Evolutionary conservation across 2,888 invertebrate species (phyloP).

Genomic region (Macrosoma leucophasiata): DNA sequence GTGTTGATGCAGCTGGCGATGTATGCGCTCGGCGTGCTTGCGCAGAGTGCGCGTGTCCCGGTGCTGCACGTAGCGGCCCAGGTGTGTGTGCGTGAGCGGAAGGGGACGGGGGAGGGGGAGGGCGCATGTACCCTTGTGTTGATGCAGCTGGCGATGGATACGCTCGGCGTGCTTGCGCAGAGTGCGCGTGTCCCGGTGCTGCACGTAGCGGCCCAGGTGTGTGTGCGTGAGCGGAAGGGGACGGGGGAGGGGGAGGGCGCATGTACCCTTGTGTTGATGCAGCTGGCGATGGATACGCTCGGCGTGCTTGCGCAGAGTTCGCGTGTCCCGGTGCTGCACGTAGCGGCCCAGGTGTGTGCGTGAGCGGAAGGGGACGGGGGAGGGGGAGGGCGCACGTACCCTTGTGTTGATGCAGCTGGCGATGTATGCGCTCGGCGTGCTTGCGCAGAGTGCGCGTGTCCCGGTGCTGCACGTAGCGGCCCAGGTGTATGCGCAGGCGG

Average conservation of each 20-base stretch:
- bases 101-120: no score
- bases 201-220: conserved; percentile 85
- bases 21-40: conserved; percentile 81
- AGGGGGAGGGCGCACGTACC: conserved; percentile 31
- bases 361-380: background rate
- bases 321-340: conserved; percentile 85
- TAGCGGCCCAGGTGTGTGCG: conserved; percentile 83
- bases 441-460: conserved; percentile 84
- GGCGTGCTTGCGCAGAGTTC: conserved; percentile 82
- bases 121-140: conserved; percentile 47
- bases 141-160: conserved; percentile 77
- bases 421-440: conserved; percentile 81
- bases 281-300: conserved; percentile 80
- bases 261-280: conserved; percentile 60
- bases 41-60: conserved; percentile 85
- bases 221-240: no score
- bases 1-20: conserved; percentile 73
- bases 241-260: no score
- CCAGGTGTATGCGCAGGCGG: conserved; percentile 83
- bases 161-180: conserved; percentile 82
- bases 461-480: conserved; percentile 84
- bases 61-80: conserved; percentile 84
- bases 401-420: conserved; percentile 71
- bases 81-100: conserved; percentile 83
- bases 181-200: conserved; percentile 85